Evolutionary conservation across 92 coral and sea anemone species (phyloP), one percentile per base, ranked within the genome.

Genomic region (Epizoanthus ramosus): DNA sequence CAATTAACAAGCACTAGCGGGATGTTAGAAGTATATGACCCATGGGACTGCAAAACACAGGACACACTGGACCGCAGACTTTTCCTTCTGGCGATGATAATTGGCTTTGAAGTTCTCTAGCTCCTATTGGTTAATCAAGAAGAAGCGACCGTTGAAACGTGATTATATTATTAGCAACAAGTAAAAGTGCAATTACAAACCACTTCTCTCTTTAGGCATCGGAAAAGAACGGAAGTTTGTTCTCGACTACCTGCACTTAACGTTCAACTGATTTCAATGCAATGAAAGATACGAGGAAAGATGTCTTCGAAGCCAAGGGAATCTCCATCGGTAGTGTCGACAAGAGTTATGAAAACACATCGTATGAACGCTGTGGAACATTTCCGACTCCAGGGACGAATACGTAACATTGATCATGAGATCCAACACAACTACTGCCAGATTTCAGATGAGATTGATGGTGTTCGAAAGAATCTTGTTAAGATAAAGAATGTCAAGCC

Each of bases 361-460:
- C 88, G 95, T 5, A 89, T 85, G 80, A 92, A 92, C 60, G 92
- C 91, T 19, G 92, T 94, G 59, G 95, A 94, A 56, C 56, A 58
- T 3, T 94, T 94, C 67, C 90, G 97, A 71, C 93, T 94, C 47
- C 94, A 88, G 83, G 93, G 90, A 21, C 82, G 85, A 56, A 88
- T 93, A 10, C 91, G 79, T 37, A 60, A 84, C 68, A 91, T 93
- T 39, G 90, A 91, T 47, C 57, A 69, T 80, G 98, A 93, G 68
- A 86, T 84, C 10, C 82, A 91, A 43, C 94, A 67, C 10, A 93
- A 89, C 75, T 89, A 89, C 79, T 89, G 86, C 2, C 94, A 88
- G 75, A 89, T 93, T 68, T 93, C 95, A 56, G 95, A 93, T 74
- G 95, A 93, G 79, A 93, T 93, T 39, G 95, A 91, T 75, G 95